Evolutionary conservation across 2,113 vertebrate species (phyloP).

Genomic region (Halichoerus grypus): DNA sequence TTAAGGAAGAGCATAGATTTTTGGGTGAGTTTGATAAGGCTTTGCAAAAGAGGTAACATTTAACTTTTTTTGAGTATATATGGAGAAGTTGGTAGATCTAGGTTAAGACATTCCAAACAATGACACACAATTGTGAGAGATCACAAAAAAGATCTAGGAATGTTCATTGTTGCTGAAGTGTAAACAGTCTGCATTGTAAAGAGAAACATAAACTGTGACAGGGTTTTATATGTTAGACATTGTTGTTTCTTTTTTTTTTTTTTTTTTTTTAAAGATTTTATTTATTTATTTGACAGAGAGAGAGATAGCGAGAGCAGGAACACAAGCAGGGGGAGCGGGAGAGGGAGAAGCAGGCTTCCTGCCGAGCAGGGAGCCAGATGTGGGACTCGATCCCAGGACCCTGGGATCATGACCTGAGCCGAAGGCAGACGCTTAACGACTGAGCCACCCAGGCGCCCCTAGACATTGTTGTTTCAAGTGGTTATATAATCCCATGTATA

Average conservation of each 20-base stretch:
- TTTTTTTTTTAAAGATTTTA: too few species aligned
- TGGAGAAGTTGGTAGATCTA: background rate
- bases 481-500: background rate
- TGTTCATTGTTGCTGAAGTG: background rate
- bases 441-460: too few species aligned
- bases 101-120: background rate
- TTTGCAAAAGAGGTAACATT: constrained; percentile 14
- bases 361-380: too few species aligned
- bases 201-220: constrained; percentile 11
- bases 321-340: too few species aligned
- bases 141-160: background rate
- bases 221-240: background rate
- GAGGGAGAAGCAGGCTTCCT: too few species aligned
- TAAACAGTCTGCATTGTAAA: background rate
- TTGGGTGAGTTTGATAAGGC: background rate
- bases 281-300: too few species aligned
- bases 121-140: background rate
- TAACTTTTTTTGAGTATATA: background rate
- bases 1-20: background rate
- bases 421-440: too few species aligned
- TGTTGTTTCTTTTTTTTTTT: too few species aligned
- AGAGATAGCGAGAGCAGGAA: too few species aligned
- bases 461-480: background rate
- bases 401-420: too few species aligned
- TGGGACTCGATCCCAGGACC: too few species aligned